Evolutionary conservation across 2,797 vertebrate genomes (phyloP).

Genomic region (Smutsia gigantea): DNA sequence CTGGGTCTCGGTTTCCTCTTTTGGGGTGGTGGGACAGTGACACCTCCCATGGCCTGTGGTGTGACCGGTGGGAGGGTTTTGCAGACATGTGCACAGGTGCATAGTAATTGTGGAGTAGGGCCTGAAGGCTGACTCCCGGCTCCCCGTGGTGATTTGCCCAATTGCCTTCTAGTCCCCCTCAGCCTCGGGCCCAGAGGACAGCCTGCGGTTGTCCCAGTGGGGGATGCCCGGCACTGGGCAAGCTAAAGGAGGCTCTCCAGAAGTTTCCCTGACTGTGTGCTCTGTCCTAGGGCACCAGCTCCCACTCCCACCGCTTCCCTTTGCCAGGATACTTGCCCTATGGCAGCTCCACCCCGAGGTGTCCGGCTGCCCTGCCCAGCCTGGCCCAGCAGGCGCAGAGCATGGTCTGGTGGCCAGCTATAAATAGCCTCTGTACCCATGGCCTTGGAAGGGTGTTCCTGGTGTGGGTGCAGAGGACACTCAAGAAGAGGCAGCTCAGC

Average conservation of each 20-base stretch:
- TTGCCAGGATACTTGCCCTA: neutral
- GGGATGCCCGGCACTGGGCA: accelerated
- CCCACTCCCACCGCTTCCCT: neutral
- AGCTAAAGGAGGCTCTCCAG: neutral
- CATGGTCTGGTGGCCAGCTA: constrained; percentile 51
- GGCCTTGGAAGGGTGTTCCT: constrained; percentile 56
- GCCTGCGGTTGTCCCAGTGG: neutral
- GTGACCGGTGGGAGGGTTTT: neutral
- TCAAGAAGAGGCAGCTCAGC: constrained; percentile 48
- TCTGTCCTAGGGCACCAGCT: neutral
- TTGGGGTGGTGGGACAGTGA: neutral
- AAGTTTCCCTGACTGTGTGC: neutral
- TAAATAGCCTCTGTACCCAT: constrained; percentile 66
- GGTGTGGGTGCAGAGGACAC: constrained; percentile 27
- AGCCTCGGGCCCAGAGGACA: neutral
- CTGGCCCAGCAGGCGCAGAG: neutral
- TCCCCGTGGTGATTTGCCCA: neutral
- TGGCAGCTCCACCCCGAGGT: neutral
- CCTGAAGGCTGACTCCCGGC: neutral
- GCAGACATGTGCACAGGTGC: accelerated
- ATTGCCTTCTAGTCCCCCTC: neutral
- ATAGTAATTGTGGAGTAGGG: neutral
- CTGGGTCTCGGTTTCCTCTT: neutral
- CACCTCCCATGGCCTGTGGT: neutral
- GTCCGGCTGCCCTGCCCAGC: neutral